Base-by-base conservation (phyloP, 2,888 invertebrate species). In the Mesoligia furuncula region DNA sequence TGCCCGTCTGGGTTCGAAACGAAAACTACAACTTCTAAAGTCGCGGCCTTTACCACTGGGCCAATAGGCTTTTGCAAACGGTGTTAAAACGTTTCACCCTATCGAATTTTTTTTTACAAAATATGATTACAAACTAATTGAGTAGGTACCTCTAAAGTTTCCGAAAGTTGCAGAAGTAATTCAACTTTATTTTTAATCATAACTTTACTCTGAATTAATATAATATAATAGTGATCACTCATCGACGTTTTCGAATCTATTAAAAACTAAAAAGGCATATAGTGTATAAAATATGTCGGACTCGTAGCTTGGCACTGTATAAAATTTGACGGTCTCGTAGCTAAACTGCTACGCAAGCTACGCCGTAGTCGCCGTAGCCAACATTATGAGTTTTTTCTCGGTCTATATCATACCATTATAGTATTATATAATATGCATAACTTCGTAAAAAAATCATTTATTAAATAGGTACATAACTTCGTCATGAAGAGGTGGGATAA, bases 311-410 rank as follows among this genome's bases (percentile, higher is more conserved):
- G n/a, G n/a, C n/a, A n/a, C n/a, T n/a, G n/a, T n/a, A n/a, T n/a
- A n/a, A n/a, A n/a, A n/a, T n/a, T 17, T 27, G 31, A 24, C 15
- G 31, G 24, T 3, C 24, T 36, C 68, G n/a, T n/a, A n/a, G n/a
- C 54, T 36, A 57, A 57, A 36, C 15, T 39, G 36, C 69, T 78
- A 64, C 68, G 62, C 15, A 24, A 39, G 77, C 77, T 78, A 78
- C 78, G 77, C 42, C 77, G 77, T 77, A 77, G 64, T 27, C 24
- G 6, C 17, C 67, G 48, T 62, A 51, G 61, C 31, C 31, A 27
- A 61, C 13, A 45, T 48, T 76, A 17, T 5, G n/a, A 42, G 42
- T 31, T 51, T 42, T 31, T 36, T 36, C 7, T 65, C 17, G n/a
- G 8, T 69, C 13, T n/a, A n/a, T n/a, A n/a, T n/a, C n/a, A n/a